A percentile compares a stretch with the other conserved stretches of the same genome.
Conservation (phyloP, 1,140 invertebrate genomes). For the Pissodes strobi region DNA sequence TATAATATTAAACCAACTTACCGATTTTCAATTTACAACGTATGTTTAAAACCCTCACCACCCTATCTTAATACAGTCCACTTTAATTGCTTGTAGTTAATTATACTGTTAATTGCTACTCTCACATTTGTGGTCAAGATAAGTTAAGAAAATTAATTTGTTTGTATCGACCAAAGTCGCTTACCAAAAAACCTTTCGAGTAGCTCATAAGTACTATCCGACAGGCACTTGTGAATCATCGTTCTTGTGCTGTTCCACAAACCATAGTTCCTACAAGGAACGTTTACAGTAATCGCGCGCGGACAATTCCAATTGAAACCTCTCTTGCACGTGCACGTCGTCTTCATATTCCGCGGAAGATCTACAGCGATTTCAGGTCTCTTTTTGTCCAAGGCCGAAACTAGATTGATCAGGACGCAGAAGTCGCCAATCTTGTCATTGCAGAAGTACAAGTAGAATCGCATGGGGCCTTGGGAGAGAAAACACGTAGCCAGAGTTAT, state of each 20-base stretch:
- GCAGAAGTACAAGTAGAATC: constrained; percentile 8
- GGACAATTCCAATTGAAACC: constrained; percentile 5
- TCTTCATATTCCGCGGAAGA: not conserved
- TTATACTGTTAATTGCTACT: no score
- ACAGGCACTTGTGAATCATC: not conserved
- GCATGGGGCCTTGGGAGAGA: not conserved
- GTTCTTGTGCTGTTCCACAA: not conserved
- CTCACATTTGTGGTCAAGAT: no score
- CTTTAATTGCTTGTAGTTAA: no score
- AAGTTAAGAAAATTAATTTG: no score
- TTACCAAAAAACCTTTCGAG: constrained; percentile 1
- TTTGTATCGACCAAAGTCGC: not conserved
- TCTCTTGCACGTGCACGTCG: constrained; percentile 1
- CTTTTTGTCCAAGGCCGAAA: not conserved
- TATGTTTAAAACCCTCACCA: no score
- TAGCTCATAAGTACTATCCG: not conserved
- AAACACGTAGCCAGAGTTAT: not conserved
- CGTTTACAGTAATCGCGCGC: not conserved
- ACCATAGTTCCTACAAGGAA: not conserved
- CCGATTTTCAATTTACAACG: no score
- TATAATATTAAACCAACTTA: no score
- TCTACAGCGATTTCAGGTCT: not conserved
- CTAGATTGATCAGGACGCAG: not conserved
- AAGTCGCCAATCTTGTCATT: constrained; percentile 7
- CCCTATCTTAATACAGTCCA: no score